Evolutionary conservation across 2,888 invertebrate species (phyloP), one percentile per base, ranked within the genome.

Genomic region (Sceliomorpha sp.): DNA sequence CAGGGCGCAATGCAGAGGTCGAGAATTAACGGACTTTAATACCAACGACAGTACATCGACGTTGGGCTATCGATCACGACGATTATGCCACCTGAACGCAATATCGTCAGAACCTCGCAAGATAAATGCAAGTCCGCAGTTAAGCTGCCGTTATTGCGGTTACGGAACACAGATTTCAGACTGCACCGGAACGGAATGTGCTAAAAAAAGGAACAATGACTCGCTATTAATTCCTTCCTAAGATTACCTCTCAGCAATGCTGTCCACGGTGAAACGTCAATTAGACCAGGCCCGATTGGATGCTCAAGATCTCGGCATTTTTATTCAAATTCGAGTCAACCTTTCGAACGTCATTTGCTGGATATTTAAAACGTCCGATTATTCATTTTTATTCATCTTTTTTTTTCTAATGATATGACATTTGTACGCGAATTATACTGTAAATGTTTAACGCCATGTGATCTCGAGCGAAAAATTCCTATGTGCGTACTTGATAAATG

Each of bases 31-130:
- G n/a, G 68, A 56, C 60, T 68, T 62, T 55, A 60, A 68, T 56
- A 29, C 50, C 29, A 44, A 56, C 31, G 60, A 60, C 51, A 39
- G 60, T 50, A 48, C 40, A 42, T 20, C 55, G 44, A 36, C 55
- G 42, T 6, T 42, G 56, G 60, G 34, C 60, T 56, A 62, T 68
- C 68, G 68, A 68, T 68, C 68, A 60, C 36, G 56, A 32, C 39
- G 68, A 60, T 62, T 62, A 56, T 68, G 53, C 68, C 68, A 68
- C 60, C 68, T 68, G 64, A 68, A 60, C 56, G 70, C 47, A 73
- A 73, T 71, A 69, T 66, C 62, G 51, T 50, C 58, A 66, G 69
- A 73, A 71, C 60, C 68, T 53, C 67, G 14, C 7, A 14, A 27
- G 10, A 24, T 53, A 62, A 70, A 67, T 37, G 45, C 45, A 32